Base-by-base conservation (phyloP, 2,113 vertebrate species). In the Puffinus mauretanicus region DNA sequence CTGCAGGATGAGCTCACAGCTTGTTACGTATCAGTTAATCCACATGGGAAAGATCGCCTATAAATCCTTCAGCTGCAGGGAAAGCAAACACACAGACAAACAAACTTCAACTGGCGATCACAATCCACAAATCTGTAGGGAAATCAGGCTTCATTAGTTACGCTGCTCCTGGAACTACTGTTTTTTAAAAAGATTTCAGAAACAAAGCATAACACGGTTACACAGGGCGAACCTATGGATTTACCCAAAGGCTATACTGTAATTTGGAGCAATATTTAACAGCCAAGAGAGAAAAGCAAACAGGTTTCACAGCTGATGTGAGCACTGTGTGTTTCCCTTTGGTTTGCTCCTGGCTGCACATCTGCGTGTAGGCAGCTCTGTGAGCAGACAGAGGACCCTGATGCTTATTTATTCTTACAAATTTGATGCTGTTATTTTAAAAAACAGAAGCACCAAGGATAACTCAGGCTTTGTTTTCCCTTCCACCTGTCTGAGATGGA, bases 31-130 rank as follows among this genome's bases (percentile, higher is more conserved):
- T 71, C 79, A 25, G 34, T 77, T 84, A 94, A 84, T 77, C 49
- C 19, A 0, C 34, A 47, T 20, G 21, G 67, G 72, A 79, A 70
- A 72, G 62, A 42, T 80, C 1, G 3, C 58, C 76, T 73, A 82
- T 22, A 91, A 85, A 93, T 88, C 79, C 64, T 94, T 81, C 79
- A 88, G 82, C 83, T 82, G 69, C 70, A 82, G 79, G 54, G 54
- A 77, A 77, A 90, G 25, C 46, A 90, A 92, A 92, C 65, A 86
- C 42, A 66, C 42, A 81, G 51, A 46, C 51, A 77, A 73, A 85
- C 64, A 80, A 36, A 83, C 69, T 93, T 85, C 83, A 82, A 3
- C 1, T 67, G 75, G 75, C 3, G 1, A 77, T 88, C 64, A 49
- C 54, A 72, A 14, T 90, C 79, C 32, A 72, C 16, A 49, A 62